Conservation (phyloP, 1,140 invertebrate genomes). For the Cephus cinctus region DNA sequence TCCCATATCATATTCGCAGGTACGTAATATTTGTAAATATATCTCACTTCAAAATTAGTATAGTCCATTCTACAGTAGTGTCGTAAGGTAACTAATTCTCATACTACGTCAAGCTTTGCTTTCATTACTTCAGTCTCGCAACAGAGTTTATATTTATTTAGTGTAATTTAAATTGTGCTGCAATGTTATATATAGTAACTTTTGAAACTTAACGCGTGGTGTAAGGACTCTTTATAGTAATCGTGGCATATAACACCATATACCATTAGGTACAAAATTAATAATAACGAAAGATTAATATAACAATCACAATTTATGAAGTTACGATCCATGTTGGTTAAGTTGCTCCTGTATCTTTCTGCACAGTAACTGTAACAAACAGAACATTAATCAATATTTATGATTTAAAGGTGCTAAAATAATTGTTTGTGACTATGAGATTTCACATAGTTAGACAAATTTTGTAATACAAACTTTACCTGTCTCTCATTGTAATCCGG, state of each 20-base stretch:
- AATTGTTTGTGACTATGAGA: too few species aligned
- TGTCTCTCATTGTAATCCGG: slow-evolving; percentile 42
- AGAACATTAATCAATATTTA: background rate
- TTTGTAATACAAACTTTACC: slow-evolving; percentile 23
- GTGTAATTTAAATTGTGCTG: too few species aligned
- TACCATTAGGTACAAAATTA: background rate
- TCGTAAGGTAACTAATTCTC: too few species aligned
- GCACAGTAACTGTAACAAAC: slow-evolving; percentile 33
- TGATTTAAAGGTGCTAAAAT: background rate
- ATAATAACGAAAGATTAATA: background rate
- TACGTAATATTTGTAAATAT: too few species aligned
- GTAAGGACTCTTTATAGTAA: background rate
- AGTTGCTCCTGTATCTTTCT: slow-evolving; percentile 49
- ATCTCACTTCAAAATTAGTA: too few species aligned
- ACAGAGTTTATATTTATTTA: too few species aligned
- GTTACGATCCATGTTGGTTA: slow-evolving; percentile 31
- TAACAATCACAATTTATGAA: background rate
- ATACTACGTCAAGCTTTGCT: too few species aligned
- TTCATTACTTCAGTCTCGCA: background rate
- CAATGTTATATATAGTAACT: background rate
- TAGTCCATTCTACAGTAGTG: too few species aligned
- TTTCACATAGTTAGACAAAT: too few species aligned
- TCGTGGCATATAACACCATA: background rate
- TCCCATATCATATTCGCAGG: too few species aligned
- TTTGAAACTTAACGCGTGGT: background rate